Evolutionary conservation across 2,797 vertebrate genomes (phyloP), one percentile per base, ranked within the genome.

Genomic region (Sparus aurata): DNA sequence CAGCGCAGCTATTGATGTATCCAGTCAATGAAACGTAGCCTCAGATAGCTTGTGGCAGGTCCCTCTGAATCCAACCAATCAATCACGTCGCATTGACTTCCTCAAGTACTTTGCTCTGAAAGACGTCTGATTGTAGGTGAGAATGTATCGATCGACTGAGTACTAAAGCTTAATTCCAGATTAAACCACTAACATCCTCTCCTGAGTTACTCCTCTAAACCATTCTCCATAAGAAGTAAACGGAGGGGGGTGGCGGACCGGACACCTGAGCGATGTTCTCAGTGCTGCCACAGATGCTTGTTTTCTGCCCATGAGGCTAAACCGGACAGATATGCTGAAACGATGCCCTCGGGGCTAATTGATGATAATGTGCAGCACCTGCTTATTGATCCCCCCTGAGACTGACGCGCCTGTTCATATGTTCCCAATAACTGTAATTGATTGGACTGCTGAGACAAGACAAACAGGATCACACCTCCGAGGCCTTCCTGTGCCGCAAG

Each of bases 391-490:
- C 62, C 75, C 45, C 30, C 55, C 18, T 15, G 45, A 63, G 82
- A 82, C 69, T 75, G 77, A 83, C 82, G 80, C 5, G 8, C 66
- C 80, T 72, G 57, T 68, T 90, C 80, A 82, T 75, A 83, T 90
- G 88, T 84, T 86, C 22, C 59, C 70, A 73, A 77, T 90, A 85
- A 87, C 69, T 81, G 71, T 84, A 75, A 90, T 68, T 83, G 84
- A 88, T 87, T 77, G 66, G 55, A 65, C 20, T 58, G 75, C 77
- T 71, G 69, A 68, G 82, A 82, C 66, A 53, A 74, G 71, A 79
- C 84, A 78, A 89, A 85, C 67, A 54, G 65, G 74, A 74, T 82
- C 55, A 80, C 67, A 59, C 72, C 41, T 53, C 15, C 30, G 30
- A 75, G 69, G 49, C 27, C 38, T 52, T 5, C 17, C 9, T 69